A percentile compares a stretch with the other conserved stretches of the same genome.
Evolutionary conservation across 2,797 vertebrate species (phyloP).

Genomic region (Erpetoichthys calabaricus): DNA sequence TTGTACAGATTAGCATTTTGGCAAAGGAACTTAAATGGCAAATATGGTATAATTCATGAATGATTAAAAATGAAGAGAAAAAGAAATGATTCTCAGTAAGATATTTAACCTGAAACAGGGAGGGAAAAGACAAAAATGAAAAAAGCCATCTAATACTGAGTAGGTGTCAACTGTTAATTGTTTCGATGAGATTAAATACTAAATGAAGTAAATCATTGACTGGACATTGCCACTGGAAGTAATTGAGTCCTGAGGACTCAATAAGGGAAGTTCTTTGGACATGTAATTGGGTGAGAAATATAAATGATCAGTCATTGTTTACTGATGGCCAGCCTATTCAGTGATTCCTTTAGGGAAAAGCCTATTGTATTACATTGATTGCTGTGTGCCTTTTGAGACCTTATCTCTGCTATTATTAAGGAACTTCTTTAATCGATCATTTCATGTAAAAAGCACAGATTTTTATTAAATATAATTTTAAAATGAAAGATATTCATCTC

Average conservation of each 20-base stretch:
- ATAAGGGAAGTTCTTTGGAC: background rate
- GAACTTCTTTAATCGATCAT: too few relatives aligned
- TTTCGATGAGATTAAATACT: background rate
- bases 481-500: too few relatives aligned
- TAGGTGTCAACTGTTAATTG: background rate
- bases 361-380: background rate
- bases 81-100: background rate
- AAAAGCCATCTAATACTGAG: background rate
- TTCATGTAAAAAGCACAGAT: too few relatives aligned
- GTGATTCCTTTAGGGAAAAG: background rate
- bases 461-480: too few relatives aligned
- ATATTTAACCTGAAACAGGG: background rate
- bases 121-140: background rate
- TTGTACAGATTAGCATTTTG: too few relatives aligned
- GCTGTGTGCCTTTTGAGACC: background rate
- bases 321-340: background rate
- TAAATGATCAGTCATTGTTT: background rate
- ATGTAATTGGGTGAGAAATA: background rate
- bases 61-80: too few relatives aligned
- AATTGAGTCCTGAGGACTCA: background rate
- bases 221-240: background rate
- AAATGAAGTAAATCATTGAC: conserved; percentile 1
- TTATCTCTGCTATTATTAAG: too few relatives aligned
- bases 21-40: too few relatives aligned
- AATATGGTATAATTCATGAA: too few relatives aligned